Conservation (phyloP, 2,888 invertebrate genomes). For the Apotomis capreana region DNA sequence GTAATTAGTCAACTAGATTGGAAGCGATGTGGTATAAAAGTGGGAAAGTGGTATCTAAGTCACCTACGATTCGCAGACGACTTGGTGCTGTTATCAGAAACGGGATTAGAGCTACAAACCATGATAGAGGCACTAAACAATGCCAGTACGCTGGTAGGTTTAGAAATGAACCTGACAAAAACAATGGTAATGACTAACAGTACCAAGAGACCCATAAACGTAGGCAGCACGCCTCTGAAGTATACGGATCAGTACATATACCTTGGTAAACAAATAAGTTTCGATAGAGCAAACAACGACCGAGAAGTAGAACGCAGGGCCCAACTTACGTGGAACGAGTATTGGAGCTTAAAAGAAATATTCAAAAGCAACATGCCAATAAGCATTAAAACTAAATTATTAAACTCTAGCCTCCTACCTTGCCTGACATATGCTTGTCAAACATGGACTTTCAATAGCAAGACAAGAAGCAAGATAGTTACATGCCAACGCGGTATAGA, state of each 20-base stretch:
- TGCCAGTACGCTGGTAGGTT: not conserved
- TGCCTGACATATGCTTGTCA: slow-evolving; percentile 25
- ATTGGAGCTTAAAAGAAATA: too few relatives aligned
- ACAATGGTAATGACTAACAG: slow-evolving; percentile 1
- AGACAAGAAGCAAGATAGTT: slow-evolving; percentile 4
- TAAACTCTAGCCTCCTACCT: too few relatives aligned
- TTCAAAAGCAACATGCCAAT: too few relatives aligned
- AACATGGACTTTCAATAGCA: slow-evolving; percentile 20
- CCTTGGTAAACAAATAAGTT: not conserved
- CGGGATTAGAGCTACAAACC: slow-evolving; percentile 9
- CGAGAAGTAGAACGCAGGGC: slow-evolving; percentile 10
- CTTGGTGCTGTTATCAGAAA: slow-evolving; percentile 22
- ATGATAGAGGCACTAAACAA: slow-evolving; percentile 10
- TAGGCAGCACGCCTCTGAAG: slow-evolving; percentile 3
- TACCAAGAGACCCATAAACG: not conserved
- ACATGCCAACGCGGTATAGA: slow-evolving; percentile 25
- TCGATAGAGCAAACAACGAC: slow-evolving; percentile 3
- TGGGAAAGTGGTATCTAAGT: slow-evolving; percentile 9
- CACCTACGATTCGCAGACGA: slow-evolving; percentile 7
- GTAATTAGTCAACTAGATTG: slow-evolving; percentile 45
- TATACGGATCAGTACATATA: slow-evolving; percentile 13
- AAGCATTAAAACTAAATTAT: too few relatives aligned
- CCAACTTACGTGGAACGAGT: not conserved
- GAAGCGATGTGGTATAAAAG: slow-evolving; percentile 16
- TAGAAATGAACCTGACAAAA: not conserved